These are phyloP conservation scores for Drosophila santomea DNA, from an alignment of 1,140 invertebrate species.

Conservation along the genomic window DNA sequence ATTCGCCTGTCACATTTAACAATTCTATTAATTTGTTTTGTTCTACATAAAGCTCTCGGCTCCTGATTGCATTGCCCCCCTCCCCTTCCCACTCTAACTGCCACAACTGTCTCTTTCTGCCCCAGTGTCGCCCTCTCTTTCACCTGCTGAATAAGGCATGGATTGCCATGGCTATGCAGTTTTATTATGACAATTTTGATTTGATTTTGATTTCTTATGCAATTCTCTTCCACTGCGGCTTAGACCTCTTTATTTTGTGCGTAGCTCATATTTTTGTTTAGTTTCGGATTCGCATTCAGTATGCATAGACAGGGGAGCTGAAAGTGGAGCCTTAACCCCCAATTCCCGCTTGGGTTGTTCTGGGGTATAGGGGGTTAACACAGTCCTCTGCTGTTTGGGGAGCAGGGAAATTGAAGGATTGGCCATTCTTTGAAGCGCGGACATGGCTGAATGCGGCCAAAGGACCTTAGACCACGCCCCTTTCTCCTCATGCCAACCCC, in stretches of 20 bases:
- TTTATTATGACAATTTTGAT: constrained; percentile 82
- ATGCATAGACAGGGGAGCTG: constrained; percentile 48
- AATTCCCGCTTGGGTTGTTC: constrained; percentile 6
- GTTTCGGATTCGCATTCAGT: constrained; percentile 62
- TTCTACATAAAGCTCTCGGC: constrained; percentile 64
- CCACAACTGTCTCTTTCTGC: neutral
- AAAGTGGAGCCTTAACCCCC: neutral
- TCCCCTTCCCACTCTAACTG: neutral
- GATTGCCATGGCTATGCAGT: constrained; percentile 51
- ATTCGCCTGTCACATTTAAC: constrained; percentile 78
- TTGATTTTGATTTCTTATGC: constrained; percentile 80
- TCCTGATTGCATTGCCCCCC: constrained; percentile 30
- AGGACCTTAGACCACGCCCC: constrained; percentile 4
- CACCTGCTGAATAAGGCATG: constrained; percentile 66
- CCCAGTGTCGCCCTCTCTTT: constrained; percentile 10
- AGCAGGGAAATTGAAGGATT: neutral
- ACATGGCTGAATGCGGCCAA: constrained; percentile 29
- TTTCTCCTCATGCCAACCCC: neutral
- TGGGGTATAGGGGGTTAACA: neutral
- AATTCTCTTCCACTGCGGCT: constrained; percentile 48
- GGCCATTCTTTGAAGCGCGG: constrained; percentile 32
- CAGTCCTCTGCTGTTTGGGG: neutral
- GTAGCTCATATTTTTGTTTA: constrained; percentile 55
- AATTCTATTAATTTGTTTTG: constrained; percentile 83
- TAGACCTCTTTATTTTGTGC: constrained; percentile 23